phyloP scores from a whole-genome alignment of 2,113 vertebrate species.

The Pachyramphus minor region DNA sequence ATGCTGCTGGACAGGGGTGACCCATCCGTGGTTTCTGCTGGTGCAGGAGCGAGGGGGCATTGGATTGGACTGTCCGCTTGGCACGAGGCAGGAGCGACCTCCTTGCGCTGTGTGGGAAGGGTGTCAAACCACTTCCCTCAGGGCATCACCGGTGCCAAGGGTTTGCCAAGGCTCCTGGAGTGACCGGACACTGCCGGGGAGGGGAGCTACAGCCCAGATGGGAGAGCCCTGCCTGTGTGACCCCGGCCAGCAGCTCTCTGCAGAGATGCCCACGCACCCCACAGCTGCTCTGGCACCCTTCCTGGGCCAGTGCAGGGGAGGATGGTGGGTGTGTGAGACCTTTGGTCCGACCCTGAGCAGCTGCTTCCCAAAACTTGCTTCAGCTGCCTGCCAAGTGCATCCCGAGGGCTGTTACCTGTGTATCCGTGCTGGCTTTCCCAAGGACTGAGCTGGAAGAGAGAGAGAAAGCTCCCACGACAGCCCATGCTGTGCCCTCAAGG shows the following conservation, averaged over 20 bases:
- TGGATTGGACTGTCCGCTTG: accelerated
- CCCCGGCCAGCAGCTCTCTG: accelerated
- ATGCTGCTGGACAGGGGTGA: neutral
- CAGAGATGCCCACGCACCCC: accelerated
- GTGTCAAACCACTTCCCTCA: neutral
- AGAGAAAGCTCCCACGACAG: neutral
- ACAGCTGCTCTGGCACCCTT: neutral
- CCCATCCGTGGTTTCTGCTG: neutral
- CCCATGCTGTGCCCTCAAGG: neutral
- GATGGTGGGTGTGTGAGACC: accelerated
- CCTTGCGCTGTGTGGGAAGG: accelerated
- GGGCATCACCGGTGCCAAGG: accelerated
- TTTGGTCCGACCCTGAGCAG: accelerated
- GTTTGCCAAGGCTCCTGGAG: neutral
- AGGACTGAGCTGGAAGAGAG: neutral
- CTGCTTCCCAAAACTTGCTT: neutral
- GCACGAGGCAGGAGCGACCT: accelerated
- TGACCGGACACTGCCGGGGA: neutral
- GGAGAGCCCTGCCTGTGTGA: accelerated
- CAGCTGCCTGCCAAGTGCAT: neutral
- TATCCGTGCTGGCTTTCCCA: neutral
- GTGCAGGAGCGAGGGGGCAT: neutral
- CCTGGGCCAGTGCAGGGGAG: neutral
- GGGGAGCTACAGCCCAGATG: neutral
- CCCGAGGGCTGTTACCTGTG: neutral